These are phyloP conservation scores for Polypterus bichir DNA, from an alignment of 2,113 vertebrate genomes.

Conservation along the genomic window DNA sequence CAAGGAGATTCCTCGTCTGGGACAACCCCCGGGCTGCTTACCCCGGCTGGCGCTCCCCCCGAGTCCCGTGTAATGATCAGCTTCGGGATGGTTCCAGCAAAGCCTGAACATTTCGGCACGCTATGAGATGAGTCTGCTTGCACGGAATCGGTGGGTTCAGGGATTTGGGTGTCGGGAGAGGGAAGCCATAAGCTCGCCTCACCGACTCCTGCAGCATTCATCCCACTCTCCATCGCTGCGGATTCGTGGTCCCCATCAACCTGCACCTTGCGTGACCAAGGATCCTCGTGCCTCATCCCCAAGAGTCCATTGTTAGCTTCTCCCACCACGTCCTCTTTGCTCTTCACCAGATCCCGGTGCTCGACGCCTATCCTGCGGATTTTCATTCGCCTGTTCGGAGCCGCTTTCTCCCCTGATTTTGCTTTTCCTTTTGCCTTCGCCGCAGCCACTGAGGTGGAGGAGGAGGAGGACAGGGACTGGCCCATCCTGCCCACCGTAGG, in stretches of 20 bases:
- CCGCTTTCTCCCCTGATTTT: conserved; percentile 19
- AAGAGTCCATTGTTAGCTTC: conserved; percentile 29
- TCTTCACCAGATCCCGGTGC: conserved; percentile 40
- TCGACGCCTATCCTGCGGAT: conserved; percentile 14
- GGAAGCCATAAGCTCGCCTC: conserved; percentile 10
- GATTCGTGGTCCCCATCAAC: neutral
- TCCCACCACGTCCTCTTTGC: conserved; percentile 35
- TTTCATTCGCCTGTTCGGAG: conserved; percentile 9
- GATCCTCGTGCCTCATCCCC: neutral
- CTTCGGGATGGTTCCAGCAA: conserved; percentile 54
- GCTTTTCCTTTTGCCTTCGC: conserved; percentile 20
- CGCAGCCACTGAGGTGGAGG: conserved; percentile 13
- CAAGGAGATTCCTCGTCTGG: conserved; percentile 50
- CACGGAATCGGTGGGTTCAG: neutral
- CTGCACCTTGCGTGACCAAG: neutral
- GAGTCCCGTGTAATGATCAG: conserved; percentile 67
- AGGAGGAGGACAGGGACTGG: conserved; percentile 35
- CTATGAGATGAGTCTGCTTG: neutral
- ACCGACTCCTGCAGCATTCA: neutral
- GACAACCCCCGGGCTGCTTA: conserved; percentile 23
- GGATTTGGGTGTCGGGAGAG: neutral
- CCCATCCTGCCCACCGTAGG: conserved; percentile 48
- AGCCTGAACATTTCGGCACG: conserved; percentile 21
- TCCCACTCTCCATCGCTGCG: neutral
- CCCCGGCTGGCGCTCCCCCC: conserved; percentile 16